Evolutionary conservation across 2,888 invertebrate genomes (phyloP).

Genomic region (Lithophane semibrunnea): DNA sequence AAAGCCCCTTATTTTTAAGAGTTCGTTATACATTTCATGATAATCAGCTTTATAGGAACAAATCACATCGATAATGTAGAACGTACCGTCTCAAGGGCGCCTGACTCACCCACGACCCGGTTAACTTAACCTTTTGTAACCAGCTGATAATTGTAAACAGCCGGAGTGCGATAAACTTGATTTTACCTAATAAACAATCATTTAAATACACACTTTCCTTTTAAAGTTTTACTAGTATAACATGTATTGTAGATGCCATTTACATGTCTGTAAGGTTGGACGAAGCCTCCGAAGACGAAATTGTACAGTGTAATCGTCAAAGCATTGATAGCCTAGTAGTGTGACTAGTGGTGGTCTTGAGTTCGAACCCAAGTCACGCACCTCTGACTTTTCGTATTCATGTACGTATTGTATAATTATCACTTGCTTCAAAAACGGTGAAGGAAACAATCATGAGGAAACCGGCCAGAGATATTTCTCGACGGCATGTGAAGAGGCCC

Average conservation of each 20-base stretch:
- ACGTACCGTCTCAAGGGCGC: constrained; percentile 59
- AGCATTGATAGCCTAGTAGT: no score
- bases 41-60: constrained; percentile 34
- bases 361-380: no score
- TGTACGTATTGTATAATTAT: no score
- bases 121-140: constrained; percentile 47
- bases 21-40: not conserved
- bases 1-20: not conserved
- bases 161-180: constrained; percentile 43
- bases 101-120: constrained; percentile 60
- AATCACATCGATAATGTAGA: constrained; percentile 43
- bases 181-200: constrained; percentile 30
- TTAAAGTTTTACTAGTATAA: constrained; percentile 9
- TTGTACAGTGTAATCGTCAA: no score
- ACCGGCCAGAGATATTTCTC: no score
- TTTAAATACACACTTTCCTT: constrained; percentile 28
- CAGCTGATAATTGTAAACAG: constrained; percentile 54
- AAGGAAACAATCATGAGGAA: no score
- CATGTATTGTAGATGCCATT: not conserved
- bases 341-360: no score
- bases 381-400: no score
- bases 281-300: no score
- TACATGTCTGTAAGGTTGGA: not conserved
- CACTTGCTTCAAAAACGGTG: no score
- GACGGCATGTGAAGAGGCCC: no score